A percentile compares a stretch with the other conserved stretches of the same genome.
Evolutionary conservation across 2,113 vertebrate species (phyloP).

Genomic region (Hymenochirus boettgeri): DNA sequence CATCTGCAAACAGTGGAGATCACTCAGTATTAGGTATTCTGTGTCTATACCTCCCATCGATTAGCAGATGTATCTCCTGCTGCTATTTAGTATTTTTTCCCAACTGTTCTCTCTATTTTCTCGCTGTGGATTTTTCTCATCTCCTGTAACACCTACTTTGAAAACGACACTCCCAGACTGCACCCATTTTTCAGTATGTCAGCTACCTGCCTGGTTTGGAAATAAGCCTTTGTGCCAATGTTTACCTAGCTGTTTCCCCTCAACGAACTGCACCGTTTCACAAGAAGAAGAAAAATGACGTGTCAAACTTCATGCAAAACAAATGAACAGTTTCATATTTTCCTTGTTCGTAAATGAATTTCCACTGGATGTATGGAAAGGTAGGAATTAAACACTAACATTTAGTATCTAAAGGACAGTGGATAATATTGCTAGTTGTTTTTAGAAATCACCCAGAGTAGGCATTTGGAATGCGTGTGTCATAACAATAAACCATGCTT

Average conservation of each 20-base stretch:
- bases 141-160: constrained; percentile 6
- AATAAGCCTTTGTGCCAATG: constrained; percentile 33
- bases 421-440: constrained; percentile 7
- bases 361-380: constrained; percentile 13
- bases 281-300: constrained; percentile 27
- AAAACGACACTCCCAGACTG: constrained; percentile 18
- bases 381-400: constrained; percentile 13
- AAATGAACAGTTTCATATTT: constrained; percentile 23
- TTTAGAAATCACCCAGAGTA: constrained; percentile 3
- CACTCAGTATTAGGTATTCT: constrained; percentile 1
- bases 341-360: constrained; percentile 20
- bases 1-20: background rate
- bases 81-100: background rate
- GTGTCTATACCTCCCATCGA: background rate
- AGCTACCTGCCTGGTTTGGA: constrained; percentile 35
- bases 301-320: constrained; percentile 36
- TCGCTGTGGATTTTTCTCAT: background rate
- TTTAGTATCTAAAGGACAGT: constrained; percentile 8
- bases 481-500: constrained; percentile 11
- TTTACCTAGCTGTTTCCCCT: constrained; percentile 41
- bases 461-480: constrained; percentile 21
- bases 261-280: constrained; percentile 29
- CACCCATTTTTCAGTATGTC: constrained; percentile 22
- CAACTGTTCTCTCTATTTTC: background rate
- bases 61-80: background rate